A percentile compares a stretch with the other conserved stretches of the same genome.
These are phyloP conservation scores for Drosophila mayri DNA, from an alignment of 1,140 invertebrate genomes.

Conservation along the genomic window DNA sequence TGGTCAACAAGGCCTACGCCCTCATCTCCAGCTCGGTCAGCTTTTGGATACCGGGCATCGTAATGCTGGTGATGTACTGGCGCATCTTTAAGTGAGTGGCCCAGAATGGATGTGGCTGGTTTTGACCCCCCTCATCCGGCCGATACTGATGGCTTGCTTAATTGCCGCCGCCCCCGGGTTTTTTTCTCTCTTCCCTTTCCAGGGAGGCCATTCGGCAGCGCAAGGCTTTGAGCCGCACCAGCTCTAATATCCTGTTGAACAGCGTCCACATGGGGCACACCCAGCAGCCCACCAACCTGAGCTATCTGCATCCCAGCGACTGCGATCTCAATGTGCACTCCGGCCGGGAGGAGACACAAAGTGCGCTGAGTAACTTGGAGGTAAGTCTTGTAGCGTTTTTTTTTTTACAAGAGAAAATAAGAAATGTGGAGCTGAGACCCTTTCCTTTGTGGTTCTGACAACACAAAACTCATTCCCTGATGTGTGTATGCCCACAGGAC, in stretches of 20 bases:
- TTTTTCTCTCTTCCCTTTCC: conserved; percentile 70
- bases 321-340: conserved; percentile 85
- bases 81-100: conserved; percentile 92
- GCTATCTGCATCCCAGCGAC: conserved; percentile 88
- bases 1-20: conserved; percentile 95
- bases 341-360: conserved; percentile 85
- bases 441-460: conserved; percentile 18
- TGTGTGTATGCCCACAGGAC: conserved; percentile 57
- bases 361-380: conserved; percentile 86
- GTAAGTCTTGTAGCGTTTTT: conserved; percentile 49
- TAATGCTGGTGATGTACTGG: conserved; percentile 97
- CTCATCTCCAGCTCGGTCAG: conserved; percentile 96
- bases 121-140: background rate
- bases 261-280: conserved; percentile 92
- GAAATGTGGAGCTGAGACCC: background rate
- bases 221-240: conserved; percentile 92
- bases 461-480: conserved; percentile 8
- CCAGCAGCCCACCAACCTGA: conserved; percentile 88
- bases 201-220: conserved; percentile 95
- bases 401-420: background rate
- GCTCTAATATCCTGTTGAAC: conserved; percentile 92
- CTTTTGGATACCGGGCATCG: conserved; percentile 97
- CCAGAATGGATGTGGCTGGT: background rate
- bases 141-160: conserved; percentile 9
- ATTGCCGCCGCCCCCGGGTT: conserved; percentile 16